Percentiles rank a stretch among this genome's conserved stretches.
phyloP scores from a whole-genome alignment of 2,113 vertebrate genomes.

The Myrmophylax atrothorax region DNA sequence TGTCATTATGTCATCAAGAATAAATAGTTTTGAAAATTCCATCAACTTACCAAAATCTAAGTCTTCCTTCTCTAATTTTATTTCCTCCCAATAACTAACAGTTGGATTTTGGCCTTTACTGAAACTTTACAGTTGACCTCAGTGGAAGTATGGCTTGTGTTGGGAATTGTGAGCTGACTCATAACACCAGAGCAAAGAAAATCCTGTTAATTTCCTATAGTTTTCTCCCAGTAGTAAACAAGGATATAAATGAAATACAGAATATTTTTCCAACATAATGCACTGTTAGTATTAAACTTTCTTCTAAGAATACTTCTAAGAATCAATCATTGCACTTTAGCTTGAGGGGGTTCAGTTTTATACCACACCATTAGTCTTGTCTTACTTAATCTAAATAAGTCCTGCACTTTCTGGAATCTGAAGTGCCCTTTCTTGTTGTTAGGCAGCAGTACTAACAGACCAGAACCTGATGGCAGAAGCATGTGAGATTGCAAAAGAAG shows the following conservation, averaged over 20 bases:
- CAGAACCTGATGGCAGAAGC: background rate
- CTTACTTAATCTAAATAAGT: conserved; percentile 42
- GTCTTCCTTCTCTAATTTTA: background rate
- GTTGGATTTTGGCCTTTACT: background rate
- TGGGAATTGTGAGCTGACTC: background rate
- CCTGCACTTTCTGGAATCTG: conserved; percentile 6
- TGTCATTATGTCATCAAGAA: background rate
- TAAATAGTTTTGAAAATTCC: background rate
- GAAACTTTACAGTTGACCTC: background rate
- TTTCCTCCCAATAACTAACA: background rate
- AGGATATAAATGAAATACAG: conserved; percentile 1
- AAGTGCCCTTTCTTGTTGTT: background rate
- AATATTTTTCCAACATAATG: conserved; percentile 1
- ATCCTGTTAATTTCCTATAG: background rate
- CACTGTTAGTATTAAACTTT: conserved; percentile 31
- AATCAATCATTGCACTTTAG: conserved; percentile 6
- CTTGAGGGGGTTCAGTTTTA: background rate
- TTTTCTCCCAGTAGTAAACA: conserved; percentile 15
- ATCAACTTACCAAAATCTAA: background rate
- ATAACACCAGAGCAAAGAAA: background rate
- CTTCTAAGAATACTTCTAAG: conserved; percentile 17
- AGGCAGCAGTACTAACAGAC: conserved; percentile 20
- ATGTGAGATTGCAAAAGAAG: background rate
- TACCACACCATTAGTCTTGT: conserved; percentile 29
- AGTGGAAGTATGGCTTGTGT: background rate